Evolutionary conservation across 2,797 vertebrate species (phyloP), one percentile per base, ranked within the genome.

Genomic region (Catamblyrhynchus diadema): DNA sequence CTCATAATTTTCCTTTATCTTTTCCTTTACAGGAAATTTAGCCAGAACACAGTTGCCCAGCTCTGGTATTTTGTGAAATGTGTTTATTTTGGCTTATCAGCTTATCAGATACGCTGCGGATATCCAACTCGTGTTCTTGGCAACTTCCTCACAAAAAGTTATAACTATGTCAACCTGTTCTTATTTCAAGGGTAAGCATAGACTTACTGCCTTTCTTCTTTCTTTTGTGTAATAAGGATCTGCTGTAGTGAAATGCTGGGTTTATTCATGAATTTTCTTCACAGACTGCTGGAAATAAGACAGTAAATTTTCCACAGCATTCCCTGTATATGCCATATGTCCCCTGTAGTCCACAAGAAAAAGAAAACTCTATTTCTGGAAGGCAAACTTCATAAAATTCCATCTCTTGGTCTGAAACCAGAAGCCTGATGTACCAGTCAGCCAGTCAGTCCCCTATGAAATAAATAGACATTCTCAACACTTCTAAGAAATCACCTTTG

Each of bases 11-110:
- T 78, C 71, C 47, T 95, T 90, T 91, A 47, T 90, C 83, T 95
- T 96, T 95, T 87, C 67, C 79, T 50, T 96, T 97, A 80, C 88
- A 99, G 99, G 96, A 99, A 99, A 91, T 99, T 99, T 98, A 99
- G 98, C 94, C 98, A 99, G 88, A 99, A 99, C 97, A 98, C 65
- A 12, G 99, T 99, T 23, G 99, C 99, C 86, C 99, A 99, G 98
- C 98, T 99, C 95, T 99, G 99, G 99, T 99, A 99, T 97, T 99
- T 99, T 95, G 99, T 99, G 97, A 99, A 99, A 97, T 99, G 99
- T 92, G 98, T 99, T 98, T 99, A 99, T 98, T 99, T 99, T 16
- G 99, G 99, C n/a, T 98, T 99, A 96, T 99, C 99, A 10, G 99
- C 99, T 35, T 99, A 99, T 98, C 99, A 99, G 98, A 99, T 99